A percentile compares a stretch with the other conserved stretches of the same genome.
phyloP scores from a whole-genome alignment of 2,797 vertebrate species.

The Zenarchopterus dispar region DNA sequence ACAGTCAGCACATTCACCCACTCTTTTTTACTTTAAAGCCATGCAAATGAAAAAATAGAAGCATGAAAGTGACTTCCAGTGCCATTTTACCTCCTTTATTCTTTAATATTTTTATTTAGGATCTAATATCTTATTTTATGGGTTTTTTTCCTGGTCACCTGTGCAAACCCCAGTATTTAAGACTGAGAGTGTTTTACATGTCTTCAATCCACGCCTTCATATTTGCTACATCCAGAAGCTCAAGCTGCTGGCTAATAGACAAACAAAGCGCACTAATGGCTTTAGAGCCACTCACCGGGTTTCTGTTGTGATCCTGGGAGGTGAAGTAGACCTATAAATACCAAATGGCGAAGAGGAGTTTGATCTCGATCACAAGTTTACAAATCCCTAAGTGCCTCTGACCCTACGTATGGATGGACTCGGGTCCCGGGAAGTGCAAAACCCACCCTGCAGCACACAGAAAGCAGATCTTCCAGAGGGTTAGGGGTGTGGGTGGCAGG shows the following conservation, averaged over 20 bases:
- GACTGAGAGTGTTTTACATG: constrained; percentile 14
- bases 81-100: no score
- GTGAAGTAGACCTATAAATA: constrained; percentile 73
- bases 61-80: no score
- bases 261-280: constrained; percentile 43
- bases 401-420: constrained; percentile 73
- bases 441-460: constrained; percentile 69
- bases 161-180: constrained; percentile 5
- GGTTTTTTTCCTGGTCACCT: background rate
- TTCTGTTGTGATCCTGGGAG: constrained; percentile 71
- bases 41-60: constrained; percentile 9
- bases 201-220: constrained; percentile 1
- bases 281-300: constrained; percentile 79
- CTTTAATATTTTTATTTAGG: background rate
- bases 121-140: background rate
- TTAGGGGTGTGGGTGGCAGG: constrained; percentile 64
- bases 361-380: constrained; percentile 71
- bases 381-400: constrained; percentile 81
- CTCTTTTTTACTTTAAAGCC: constrained; percentile 57
- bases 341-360: constrained; percentile 58
- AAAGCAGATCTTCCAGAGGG: constrained; percentile 75
- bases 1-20: constrained; percentile 75
- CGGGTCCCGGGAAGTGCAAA: constrained; percentile 79
- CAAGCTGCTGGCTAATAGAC: constrained; percentile 25
- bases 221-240: constrained; percentile 16